Evolutionary conservation across 2,888 invertebrate genomes (phyloP).

Genomic region (Tetragonula carbonaria): DNA sequence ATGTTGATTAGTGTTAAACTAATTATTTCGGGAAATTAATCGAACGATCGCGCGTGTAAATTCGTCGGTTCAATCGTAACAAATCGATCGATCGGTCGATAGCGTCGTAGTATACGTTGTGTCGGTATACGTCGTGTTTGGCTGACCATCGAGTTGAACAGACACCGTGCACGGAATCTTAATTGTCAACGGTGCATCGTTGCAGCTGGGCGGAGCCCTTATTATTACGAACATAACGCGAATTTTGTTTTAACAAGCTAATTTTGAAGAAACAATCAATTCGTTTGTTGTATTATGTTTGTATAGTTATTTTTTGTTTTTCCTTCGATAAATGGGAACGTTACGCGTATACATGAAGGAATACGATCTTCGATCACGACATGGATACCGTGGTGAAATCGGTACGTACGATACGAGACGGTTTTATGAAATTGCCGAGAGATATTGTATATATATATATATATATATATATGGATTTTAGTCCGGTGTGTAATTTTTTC

Average conservation of each 20-base stretch:
- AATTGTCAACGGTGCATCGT: slow-evolving; percentile 58
- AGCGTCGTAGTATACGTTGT: slow-evolving; percentile 9
- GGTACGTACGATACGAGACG: slow-evolving; percentile 59
- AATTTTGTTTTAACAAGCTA: background rate
- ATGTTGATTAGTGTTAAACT: slow-evolving; percentile 13
- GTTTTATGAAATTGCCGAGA: slow-evolving; percentile 6
- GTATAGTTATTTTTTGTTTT: slow-evolving; percentile 21
- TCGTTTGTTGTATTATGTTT: slow-evolving; percentile 8
- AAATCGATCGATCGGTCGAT: slow-evolving; percentile 47
- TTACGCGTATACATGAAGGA: slow-evolving; percentile 43
- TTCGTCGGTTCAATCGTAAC: slow-evolving; percentile 15
- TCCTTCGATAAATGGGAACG: slow-evolving; percentile 57
- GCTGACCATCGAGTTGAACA: slow-evolving; percentile 29
- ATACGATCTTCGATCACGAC: slow-evolving; percentile 57
- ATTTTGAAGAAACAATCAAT: background rate
- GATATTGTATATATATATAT: background rate
- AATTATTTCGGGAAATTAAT: background rate
- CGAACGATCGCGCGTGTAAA: background rate
- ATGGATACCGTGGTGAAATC: slow-evolving; percentile 66
- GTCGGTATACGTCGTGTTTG: slow-evolving; percentile 31
- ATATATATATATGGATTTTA: background rate
- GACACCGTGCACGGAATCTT: slow-evolving; percentile 50
- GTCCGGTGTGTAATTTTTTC: background rate
- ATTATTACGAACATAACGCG: slow-evolving; percentile 23
- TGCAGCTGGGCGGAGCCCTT: slow-evolving; percentile 67